These are phyloP conservation scores for Raja brachyura DNA, from an alignment of 2,113 vertebrate genomes.

Conservation along the genomic window DNA sequence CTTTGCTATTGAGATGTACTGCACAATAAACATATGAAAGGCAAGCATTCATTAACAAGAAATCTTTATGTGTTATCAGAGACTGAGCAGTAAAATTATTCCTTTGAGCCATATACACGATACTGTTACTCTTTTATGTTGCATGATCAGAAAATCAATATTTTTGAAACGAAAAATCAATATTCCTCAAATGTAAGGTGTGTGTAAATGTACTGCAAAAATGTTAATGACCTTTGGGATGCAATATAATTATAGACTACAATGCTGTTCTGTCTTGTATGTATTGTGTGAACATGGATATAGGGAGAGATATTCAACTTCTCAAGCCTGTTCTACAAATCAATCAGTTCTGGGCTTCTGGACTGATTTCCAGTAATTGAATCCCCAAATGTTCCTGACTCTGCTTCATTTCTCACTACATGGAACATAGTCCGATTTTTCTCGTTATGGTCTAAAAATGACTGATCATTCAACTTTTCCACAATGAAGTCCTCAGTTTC, in stretches of 20 bases:
- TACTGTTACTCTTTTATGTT: background rate
- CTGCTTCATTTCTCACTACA: too few relatives aligned
- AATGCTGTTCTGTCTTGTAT: background rate
- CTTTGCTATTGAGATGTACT: background rate
- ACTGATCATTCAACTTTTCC: too few relatives aligned
- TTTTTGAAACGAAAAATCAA: background rate
- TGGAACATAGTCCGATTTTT: too few relatives aligned
- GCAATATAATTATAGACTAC: background rate
- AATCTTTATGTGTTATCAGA: background rate
- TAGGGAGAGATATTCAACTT: too few relatives aligned
- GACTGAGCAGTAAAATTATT: background rate
- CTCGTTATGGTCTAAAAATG: too few relatives aligned
- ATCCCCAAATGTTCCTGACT: too few relatives aligned
- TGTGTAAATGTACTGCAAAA: background rate
- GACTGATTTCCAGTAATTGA: too few relatives aligned
- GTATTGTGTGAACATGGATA: background rate
- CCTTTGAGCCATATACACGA: background rate
- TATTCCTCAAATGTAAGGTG: background rate
- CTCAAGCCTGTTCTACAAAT: too few relatives aligned
- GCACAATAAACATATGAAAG: background rate
- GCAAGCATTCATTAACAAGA: too few relatives aligned
- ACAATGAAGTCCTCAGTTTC: too few relatives aligned
- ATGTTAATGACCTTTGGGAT: background rate
- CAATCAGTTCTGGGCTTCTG: too few relatives aligned
- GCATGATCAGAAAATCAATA: background rate